Base-by-base conservation (phyloP, 2,888 invertebrate species). In the Ennomos quercinarius region DNA sequence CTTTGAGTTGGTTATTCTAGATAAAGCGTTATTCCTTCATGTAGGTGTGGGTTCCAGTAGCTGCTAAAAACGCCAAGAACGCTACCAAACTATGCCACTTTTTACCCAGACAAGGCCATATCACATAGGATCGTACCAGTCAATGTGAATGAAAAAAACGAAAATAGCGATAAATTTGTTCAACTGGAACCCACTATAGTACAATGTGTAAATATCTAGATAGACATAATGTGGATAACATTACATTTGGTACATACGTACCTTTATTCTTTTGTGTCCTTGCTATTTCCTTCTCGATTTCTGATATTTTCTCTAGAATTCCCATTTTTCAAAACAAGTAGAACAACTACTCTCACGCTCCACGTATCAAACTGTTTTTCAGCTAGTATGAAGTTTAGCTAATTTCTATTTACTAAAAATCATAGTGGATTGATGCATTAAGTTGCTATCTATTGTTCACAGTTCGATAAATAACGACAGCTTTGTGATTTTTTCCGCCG, bases 201-300 rank as follows among this genome's bases (percentile, higher is more conserved):
- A n/a, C n/a, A n/a, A n/a, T n/a, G n/a, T n/a, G n/a, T n/a, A n/a
- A n/a, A n/a, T n/a, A n/a, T n/a, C n/a, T n/a, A n/a, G n/a, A n/a
- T n/a, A n/a, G n/a, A n/a, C n/a, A n/a, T n/a, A n/a, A n/a, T n/a
- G n/a, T n/a, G n/a, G n/a, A n/a, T n/a, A n/a, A n/a, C n/a, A n/a
- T n/a, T n/a, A n/a, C n/a, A n/a, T n/a, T n/a, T 38, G 37, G 10
- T 2, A 38, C 37, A 38, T 38, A 17, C 10, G 9, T 80, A 98
- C 99, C 99, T 96, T 99, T 99, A 93, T 99, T 99, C 91, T 99
- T 99, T 85, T 99, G 99, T 12, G 99, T 99, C 73, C 99, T 94
- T 11, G 98, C 97, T 69, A 99, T 99, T 95, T 99, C 99, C 81
- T 96, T 97, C 86, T 99, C 99, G 68, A 99, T 99, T 94, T 99